Evolutionary conservation across 2,888 invertebrate species (phyloP).

Genomic region (Syrista parreyssii): DNA sequence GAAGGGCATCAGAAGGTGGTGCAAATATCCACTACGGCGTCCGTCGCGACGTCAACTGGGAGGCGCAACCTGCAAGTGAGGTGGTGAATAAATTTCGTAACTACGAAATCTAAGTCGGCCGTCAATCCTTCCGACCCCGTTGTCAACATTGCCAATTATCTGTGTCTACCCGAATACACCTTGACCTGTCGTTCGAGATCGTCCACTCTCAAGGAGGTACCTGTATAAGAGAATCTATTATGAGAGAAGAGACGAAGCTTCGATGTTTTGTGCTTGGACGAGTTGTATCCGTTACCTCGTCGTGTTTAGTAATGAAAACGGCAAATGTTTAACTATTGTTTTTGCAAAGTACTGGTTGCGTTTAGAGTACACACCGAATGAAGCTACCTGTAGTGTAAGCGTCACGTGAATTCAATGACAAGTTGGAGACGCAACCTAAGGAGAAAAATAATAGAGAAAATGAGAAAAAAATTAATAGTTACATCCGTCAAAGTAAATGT

Average conservation of each 20-base stretch:
- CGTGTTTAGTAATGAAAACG: neutral
- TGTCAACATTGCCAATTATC: neutral
- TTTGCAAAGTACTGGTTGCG: neutral
- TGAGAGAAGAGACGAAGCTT: neutral
- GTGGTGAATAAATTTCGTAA: slow-evolving; percentile 90
- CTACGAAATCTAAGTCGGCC: slow-evolving; percentile 84
- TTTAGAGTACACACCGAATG: neutral
- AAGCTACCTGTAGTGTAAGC: neutral
- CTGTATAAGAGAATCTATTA: neutral
- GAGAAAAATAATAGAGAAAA: neutral
- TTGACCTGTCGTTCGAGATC: neutral
- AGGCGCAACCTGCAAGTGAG: slow-evolving; percentile 81
- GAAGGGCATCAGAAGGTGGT: slow-evolving; percentile 88
- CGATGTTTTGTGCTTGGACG: neutral
- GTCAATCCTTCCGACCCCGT: slow-evolving; percentile 55
- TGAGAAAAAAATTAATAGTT: neutral
- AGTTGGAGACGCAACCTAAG: neutral
- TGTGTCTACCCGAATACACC: slow-evolving; percentile 4
- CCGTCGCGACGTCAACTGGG: slow-evolving; percentile 72
- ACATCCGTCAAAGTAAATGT: neutral
- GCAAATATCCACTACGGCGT: slow-evolving; percentile 78
- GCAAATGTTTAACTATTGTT: neutral
- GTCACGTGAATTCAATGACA: neutral
- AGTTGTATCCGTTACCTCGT: neutral
- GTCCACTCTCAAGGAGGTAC: neutral